A percentile compares a stretch with the other conserved stretches of the same genome.
These are phyloP conservation scores for Salvator merianae DNA, from an alignment of 2,113 vertebrate genomes.

Conservation along the genomic window DNA sequence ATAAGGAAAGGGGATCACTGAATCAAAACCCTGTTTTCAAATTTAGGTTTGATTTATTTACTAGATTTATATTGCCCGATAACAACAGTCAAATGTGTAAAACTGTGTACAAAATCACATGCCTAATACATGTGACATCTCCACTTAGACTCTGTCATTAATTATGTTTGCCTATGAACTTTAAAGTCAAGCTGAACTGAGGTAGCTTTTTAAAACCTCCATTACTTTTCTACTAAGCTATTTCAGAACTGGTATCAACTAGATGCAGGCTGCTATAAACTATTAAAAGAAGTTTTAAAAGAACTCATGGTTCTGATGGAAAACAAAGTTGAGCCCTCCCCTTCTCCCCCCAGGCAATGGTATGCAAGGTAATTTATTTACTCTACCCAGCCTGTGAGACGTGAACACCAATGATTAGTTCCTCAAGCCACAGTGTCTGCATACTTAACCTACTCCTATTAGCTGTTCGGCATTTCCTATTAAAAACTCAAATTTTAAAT, in stretches of 20 bases:
- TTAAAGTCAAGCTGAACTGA: conserved; percentile 72
- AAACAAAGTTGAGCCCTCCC: conserved; percentile 64
- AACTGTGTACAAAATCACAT: too few relatives aligned
- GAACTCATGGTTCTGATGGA: conserved; percentile 67
- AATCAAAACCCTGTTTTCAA: too few relatives aligned
- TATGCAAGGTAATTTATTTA: conserved; percentile 60
- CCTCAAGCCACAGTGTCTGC: conserved; percentile 40
- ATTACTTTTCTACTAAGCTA: conserved; percentile 66
- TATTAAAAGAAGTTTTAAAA: conserved; percentile 76
- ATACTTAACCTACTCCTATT: conserved; percentile 49
- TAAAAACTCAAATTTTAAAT: background rate
- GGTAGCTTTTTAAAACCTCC: conserved; percentile 67
- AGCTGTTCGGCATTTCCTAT: background rate
- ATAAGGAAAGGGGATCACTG: background rate
- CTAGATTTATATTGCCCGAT: too few relatives aligned
- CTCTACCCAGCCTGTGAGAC: conserved; percentile 55
- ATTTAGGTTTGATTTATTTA: too few relatives aligned
- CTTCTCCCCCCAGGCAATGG: conserved; percentile 53
- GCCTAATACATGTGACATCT: conserved; percentile 18
- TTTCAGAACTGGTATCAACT: conserved; percentile 69
- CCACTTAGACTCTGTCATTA: conserved; percentile 47
- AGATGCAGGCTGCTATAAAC: conserved; percentile 71
- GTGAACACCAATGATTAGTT: conserved; percentile 57
- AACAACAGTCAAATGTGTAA: too few relatives aligned
- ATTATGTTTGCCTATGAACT: conserved; percentile 49